Conservation (phyloP, 2,888 invertebrate species). For the Dryococelus australis region DNA sequence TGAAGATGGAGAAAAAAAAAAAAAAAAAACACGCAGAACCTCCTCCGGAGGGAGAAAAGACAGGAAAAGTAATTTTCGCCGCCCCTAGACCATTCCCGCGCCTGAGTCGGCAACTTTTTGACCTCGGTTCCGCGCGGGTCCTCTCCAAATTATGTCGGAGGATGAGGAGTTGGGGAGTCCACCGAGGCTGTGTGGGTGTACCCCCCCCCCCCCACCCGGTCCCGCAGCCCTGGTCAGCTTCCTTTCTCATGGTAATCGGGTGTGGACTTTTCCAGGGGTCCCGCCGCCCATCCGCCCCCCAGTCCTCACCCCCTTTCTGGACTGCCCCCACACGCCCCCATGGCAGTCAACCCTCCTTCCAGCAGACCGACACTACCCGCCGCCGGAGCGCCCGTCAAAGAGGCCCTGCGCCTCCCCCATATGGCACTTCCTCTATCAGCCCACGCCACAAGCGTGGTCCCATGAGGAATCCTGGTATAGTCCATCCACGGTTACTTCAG, state of each 20-base stretch:
- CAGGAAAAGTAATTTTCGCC: conserved; percentile 11
- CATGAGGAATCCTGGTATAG: no score
- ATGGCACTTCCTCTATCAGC: no score
- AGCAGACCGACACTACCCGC: background rate
- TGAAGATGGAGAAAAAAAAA: background rate
- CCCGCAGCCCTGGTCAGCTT: background rate
- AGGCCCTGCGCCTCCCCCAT: background rate
- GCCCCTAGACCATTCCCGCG: background rate
- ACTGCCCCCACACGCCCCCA: background rate
- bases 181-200: background rate
- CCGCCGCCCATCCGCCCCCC: background rate
- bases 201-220: background rate
- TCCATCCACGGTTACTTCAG: no score
- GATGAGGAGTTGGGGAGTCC: background rate
- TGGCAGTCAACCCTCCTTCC: background rate
- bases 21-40: background rate
- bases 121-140: background rate
- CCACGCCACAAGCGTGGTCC: no score
- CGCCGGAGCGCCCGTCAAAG: background rate
- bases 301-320: background rate
- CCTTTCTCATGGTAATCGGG: conserved; percentile 22
- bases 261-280: background rate
- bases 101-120: background rate
- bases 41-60: conserved; percentile 1
- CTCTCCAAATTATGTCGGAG: background rate